phyloP scores from a whole-genome alignment of 2,888 invertebrate genomes.

The Erebia palarica region DNA sequence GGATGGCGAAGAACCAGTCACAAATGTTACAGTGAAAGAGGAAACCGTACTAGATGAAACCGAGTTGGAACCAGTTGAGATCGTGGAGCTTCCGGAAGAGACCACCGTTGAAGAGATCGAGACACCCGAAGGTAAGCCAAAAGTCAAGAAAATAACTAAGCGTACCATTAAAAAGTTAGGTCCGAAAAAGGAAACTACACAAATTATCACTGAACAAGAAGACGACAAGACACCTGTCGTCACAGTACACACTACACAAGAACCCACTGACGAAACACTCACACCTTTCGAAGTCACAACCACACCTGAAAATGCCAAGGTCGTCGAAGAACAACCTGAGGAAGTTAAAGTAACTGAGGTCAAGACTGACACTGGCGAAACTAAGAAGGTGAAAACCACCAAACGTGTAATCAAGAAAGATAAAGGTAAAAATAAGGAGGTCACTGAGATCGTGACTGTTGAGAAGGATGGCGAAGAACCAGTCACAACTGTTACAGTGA shows the following conservation, averaged over 20 bases:
- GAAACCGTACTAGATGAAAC: slow-evolving; percentile 46
- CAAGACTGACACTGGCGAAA: slow-evolving; percentile 1
- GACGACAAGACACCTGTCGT: slow-evolving; percentile 59
- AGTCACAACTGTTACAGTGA: slow-evolving; percentile 9
- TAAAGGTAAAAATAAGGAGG: slow-evolving; percentile 40
- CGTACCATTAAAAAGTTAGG: slow-evolving; percentile 32
- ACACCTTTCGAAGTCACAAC: slow-evolving; percentile 38
- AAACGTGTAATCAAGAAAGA: slow-evolving; percentile 51
- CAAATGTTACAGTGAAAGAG: slow-evolving; percentile 41
- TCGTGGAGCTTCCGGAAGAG: slow-evolving; percentile 48
- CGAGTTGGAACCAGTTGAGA: slow-evolving; percentile 46
- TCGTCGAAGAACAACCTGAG: slow-evolving; percentile 10
- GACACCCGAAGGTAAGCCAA: slow-evolving; percentile 52
- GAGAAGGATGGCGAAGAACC: slow-evolving; percentile 24
- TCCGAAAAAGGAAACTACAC: slow-evolving; percentile 46
- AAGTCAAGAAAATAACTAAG: slow-evolving; percentile 44
- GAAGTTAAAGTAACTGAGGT: slow-evolving; percentile 12
- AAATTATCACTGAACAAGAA: slow-evolving; percentile 44
- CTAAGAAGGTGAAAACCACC: slow-evolving; percentile 10
- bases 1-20: slow-evolving; percentile 41
- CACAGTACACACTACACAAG: slow-evolving; percentile 38
- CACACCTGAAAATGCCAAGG: slow-evolving; percentile 9
- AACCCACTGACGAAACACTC: slow-evolving; percentile 38
- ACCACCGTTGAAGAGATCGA: slow-evolving; percentile 23
- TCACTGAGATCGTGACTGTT: slow-evolving; percentile 18